These are phyloP conservation scores for Phorcus lineatus DNA, from an alignment of 2,888 invertebrate genomes.

Conservation along the genomic window DNA sequence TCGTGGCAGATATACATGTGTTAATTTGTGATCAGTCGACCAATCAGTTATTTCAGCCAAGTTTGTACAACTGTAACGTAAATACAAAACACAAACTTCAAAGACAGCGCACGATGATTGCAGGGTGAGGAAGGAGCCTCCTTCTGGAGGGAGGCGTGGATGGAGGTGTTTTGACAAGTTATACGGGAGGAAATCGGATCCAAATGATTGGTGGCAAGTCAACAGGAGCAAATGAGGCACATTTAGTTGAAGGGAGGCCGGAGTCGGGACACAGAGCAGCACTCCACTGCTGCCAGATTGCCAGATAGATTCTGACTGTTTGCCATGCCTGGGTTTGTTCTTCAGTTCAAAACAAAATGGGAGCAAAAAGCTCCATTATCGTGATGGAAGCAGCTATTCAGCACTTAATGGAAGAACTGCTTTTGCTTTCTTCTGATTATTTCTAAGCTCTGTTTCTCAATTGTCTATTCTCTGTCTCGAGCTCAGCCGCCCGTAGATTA, in stretches of 20 bases:
- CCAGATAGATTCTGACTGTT: neutral
- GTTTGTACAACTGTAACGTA: conserved; percentile 22
- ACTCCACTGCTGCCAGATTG: neutral
- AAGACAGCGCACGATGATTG: neutral
- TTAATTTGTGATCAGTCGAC: conserved; percentile 11
- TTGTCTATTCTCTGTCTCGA: no score
- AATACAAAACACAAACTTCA: conserved; percentile 21
- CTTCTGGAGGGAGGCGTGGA: neutral
- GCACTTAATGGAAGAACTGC: no score
- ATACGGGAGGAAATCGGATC: conserved; percentile 24
- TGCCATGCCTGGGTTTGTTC: neutral
- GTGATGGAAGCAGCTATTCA: neutral
- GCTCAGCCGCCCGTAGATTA: no score
- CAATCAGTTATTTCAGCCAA: conserved; percentile 15
- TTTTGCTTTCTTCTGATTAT: no score
- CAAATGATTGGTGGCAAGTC: conserved; percentile 16
- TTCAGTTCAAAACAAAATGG: conserved; percentile 17
- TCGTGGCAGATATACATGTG: neutral
- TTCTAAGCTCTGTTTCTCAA: no score
- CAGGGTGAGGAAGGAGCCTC: neutral
- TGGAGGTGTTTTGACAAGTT: conserved; percentile 16
- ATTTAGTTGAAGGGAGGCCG: neutral
- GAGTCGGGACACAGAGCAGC: neutral
- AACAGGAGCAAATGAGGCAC: conserved; percentile 13
- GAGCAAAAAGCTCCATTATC: neutral